phyloP scores from a whole-genome alignment of 2,888 invertebrate genomes.

The Tetragnatha montana region DNA sequence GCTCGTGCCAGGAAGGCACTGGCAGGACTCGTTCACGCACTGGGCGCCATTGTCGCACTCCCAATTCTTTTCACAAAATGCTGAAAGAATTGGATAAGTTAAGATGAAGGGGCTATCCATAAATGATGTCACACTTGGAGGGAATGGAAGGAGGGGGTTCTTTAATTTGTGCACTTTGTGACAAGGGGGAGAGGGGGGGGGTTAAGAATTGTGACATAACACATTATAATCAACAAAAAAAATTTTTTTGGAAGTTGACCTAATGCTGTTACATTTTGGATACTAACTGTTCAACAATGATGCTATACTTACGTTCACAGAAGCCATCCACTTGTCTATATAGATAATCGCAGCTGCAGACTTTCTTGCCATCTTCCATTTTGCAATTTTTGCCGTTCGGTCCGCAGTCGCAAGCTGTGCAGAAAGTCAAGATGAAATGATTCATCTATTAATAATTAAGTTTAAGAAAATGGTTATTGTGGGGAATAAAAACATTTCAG shows the following conservation, averaged over 20 bases:
- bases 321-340: not conserved
- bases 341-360: not conserved
- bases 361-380: not conserved
- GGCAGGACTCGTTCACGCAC: not conserved
- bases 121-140: not conserved
- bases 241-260: not conserved
- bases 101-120: too few species aligned
- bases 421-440: not conserved
- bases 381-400: not conserved
- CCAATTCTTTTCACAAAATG: not conserved
- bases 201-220: not conserved
- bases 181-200: not conserved
- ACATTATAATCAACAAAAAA: not conserved
- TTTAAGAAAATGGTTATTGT: too few species aligned
- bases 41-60: not conserved
- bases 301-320: not conserved
- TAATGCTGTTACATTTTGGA: not conserved
- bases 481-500: too few species aligned
- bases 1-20: not conserved
- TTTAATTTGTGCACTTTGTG: not conserved
- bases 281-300: not conserved
- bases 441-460: too few species aligned
- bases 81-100: not conserved
- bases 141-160: not conserved
- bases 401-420: not conserved